Evolutionary conservation across 2,113 vertebrate genomes (phyloP).

Genomic region (Crotophaga sulcirostris): DNA sequence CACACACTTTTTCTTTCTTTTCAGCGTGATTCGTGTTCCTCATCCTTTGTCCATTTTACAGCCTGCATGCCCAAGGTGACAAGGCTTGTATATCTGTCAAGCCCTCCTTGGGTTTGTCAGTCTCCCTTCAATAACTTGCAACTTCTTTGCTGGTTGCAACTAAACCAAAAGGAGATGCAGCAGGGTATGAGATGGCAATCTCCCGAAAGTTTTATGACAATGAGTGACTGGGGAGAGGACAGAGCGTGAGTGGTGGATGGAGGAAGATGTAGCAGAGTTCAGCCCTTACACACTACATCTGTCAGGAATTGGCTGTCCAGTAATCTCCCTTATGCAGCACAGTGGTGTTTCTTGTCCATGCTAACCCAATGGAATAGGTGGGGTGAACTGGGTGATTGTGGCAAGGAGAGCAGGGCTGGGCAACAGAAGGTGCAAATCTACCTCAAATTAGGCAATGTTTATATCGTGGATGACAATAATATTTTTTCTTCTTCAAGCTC

Average conservation of each 20-base stretch:
- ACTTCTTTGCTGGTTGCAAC: slow-evolving; percentile 3
- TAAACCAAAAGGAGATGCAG: neutral
- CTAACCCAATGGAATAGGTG: neutral
- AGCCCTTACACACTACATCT: neutral
- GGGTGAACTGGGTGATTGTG: neutral
- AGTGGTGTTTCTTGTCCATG: neutral
- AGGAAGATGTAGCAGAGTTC: neutral
- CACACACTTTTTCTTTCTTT: neutral
- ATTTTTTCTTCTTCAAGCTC: neutral
- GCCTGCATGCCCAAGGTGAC: neutral
- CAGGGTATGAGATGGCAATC: neutral
- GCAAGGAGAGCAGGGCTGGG: neutral
- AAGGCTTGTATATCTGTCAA: slow-evolving; percentile 26
- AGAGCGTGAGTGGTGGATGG: neutral
- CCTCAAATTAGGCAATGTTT: neutral
- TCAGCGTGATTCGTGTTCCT: neutral
- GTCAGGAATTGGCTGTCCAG: neutral
- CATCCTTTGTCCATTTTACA: neutral
- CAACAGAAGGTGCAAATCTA: neutral
- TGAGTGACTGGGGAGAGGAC: neutral
- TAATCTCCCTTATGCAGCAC: neutral
- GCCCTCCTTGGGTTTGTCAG: neutral
- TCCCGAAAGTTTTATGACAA: neutral
- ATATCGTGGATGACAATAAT: neutral
- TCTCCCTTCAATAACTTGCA: neutral